Evolutionary conservation across 2,888 invertebrate species (phyloP).

Genomic region (Tridacna crocea): DNA sequence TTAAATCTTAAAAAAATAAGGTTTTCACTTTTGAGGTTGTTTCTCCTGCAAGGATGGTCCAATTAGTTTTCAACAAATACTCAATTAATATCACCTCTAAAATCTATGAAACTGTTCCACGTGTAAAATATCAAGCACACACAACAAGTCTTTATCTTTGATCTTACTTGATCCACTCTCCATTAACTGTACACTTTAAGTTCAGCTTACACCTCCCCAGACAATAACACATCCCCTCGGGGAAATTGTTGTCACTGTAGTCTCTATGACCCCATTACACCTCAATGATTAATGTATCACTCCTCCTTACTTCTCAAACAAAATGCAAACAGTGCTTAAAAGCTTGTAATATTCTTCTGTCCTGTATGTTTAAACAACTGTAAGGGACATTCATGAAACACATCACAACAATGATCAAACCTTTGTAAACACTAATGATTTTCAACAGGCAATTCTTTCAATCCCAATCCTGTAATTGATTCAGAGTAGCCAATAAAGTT

Average conservation of each 20-base stretch:
- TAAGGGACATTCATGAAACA: neutral
- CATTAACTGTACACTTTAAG: conserved; percentile 18
- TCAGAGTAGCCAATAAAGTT: neutral
- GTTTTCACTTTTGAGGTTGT: too few species aligned
- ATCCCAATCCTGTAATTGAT: too few species aligned
- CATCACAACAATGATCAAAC: too few species aligned
- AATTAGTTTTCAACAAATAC: too few species aligned
- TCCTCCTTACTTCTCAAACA: neutral
- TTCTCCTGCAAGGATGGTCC: too few species aligned
- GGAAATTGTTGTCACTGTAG: conserved; percentile 33
- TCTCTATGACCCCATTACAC: conserved; percentile 24
- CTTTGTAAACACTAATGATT: too few species aligned
- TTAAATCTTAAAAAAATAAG: too few species aligned
- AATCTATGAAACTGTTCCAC: neutral
- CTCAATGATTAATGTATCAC: conserved; percentile 19
- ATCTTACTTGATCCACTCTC: conserved; percentile 24
- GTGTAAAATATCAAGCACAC: conserved; percentile 19
- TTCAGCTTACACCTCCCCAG: conserved; percentile 14
- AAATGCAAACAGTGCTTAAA: neutral
- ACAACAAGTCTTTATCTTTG: conserved; percentile 21
- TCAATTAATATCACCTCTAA: too few species aligned
- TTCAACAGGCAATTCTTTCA: too few species aligned
- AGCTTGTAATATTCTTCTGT: neutral
- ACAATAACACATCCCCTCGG: conserved; percentile 27
- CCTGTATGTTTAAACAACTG: neutral